Percentiles rank a stretch among this genome's conserved stretches.
These are phyloP conservation scores for Oreochromis tanganicae DNA, from an alignment of 2,113 vertebrate genomes.

Conservation along the genomic window DNA sequence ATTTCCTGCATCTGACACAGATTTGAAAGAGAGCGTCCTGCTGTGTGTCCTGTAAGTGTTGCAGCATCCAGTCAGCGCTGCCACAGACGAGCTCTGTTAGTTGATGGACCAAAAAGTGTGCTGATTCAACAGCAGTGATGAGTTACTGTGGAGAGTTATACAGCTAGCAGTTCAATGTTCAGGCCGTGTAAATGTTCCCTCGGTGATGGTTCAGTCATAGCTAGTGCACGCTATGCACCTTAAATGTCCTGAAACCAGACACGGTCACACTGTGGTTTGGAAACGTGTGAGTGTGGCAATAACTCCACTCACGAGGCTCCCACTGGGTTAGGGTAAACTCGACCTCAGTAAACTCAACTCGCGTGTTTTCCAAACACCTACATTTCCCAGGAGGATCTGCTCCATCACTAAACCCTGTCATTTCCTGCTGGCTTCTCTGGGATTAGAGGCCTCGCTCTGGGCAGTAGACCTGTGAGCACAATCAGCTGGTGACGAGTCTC, in stretches of 20 bases:
- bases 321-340: not conserved
- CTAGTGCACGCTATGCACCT: not conserved
- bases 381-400: not conserved
- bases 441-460: not conserved
- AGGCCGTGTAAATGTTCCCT: not conserved
- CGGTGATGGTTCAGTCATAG: not conserved
- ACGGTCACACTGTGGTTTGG: not conserved
- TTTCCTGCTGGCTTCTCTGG: not conserved
- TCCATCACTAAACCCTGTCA: not conserved
- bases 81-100: not conserved
- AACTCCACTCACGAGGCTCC: not conserved
- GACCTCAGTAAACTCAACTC: not conserved
- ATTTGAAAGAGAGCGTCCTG: not conserved
- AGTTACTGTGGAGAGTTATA: not conserved
- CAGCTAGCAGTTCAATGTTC: not conserved
- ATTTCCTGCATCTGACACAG: fast-evolving
- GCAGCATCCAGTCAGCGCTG: not conserved
- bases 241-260: not conserved
- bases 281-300: not conserved
- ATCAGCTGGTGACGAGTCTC: not conserved
- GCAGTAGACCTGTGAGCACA: not conserved
- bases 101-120: not conserved
- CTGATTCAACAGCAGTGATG: not conserved
- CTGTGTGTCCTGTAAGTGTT: not conserved
- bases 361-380: fast-evolving